phyloP scores from a whole-genome alignment of 2,113 vertebrate species.

The Lagopus muta region DNA sequence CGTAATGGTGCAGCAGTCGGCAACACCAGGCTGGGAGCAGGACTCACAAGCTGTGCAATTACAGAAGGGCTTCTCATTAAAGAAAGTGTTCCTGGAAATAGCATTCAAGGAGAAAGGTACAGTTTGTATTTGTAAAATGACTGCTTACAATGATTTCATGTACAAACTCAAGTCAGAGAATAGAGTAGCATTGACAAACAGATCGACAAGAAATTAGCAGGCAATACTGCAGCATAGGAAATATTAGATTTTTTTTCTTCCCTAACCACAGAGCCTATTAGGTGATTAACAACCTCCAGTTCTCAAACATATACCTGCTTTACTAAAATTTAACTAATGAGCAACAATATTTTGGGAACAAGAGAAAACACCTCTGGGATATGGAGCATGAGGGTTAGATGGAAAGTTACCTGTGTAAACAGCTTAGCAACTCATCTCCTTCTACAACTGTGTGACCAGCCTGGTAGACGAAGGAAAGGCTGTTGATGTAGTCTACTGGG shows the following conservation, averaged over 20 bases:
- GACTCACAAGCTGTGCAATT: neutral
- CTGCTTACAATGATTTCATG: neutral
- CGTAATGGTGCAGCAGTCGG: neutral
- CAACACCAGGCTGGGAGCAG: neutral
- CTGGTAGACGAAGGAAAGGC: no score
- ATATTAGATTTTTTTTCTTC: neutral
- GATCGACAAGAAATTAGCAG: conserved; percentile 20
- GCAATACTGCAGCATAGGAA: neutral
- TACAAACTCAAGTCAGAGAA: neutral
- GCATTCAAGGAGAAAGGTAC: neutral
- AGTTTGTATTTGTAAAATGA: neutral
- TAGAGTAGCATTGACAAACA: neutral
- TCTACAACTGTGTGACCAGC: no score
- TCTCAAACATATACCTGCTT: conserved; percentile 46
- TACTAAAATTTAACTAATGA: conserved; percentile 18
- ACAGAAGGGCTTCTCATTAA: neutral
- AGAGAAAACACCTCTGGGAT: conserved; percentile 44
- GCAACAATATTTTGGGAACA: conserved; percentile 59
- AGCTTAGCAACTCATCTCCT: neutral
- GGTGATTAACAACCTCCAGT: neutral
- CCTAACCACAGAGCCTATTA: neutral
- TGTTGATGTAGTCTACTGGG: no score
- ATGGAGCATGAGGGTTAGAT: conserved; percentile 15
- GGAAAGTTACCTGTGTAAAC: conserved; percentile 38
- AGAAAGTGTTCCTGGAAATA: neutral